phyloP scores from a whole-genome alignment of 2,113 vertebrate genomes.

The Microcebus jonahi region DNA sequence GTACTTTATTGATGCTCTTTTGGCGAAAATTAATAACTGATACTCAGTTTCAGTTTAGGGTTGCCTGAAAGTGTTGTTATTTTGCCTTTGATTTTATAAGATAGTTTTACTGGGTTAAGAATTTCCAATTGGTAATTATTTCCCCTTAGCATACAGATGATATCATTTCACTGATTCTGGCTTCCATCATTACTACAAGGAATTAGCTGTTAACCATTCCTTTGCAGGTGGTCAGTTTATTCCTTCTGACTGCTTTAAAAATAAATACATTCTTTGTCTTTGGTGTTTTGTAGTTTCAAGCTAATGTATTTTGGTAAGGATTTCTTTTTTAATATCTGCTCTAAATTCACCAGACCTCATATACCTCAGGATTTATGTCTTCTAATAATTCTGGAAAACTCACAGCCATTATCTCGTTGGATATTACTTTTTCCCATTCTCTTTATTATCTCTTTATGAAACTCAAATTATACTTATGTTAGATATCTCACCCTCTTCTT shows the following conservation, averaged over 20 bases:
- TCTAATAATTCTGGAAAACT: slow-evolving; percentile 40
- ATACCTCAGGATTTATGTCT: not conserved
- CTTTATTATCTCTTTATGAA: not conserved
- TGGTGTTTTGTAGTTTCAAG: not conserved
- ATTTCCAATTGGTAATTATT: not conserved
- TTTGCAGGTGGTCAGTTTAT: not conserved
- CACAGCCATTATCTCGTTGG: not conserved
- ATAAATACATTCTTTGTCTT: not conserved
- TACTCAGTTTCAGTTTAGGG: not conserved
- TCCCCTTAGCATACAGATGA: not conserved
- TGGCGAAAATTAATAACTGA: too few species aligned
- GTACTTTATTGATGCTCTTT: not conserved
- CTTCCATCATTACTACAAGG: not conserved
- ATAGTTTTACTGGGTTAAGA: not conserved
- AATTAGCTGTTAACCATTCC: not conserved
- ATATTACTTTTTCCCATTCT: not conserved
- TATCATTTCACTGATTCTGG: not conserved
- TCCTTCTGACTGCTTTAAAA: not conserved
- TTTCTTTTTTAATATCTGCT: not conserved
- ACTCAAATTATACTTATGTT: too few species aligned
- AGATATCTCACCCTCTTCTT: not conserved
- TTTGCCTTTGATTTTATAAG: not conserved
- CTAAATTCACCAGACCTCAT: not conserved
- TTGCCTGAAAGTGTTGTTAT: not conserved
- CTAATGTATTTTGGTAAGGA: not conserved